A percentile compares a stretch with the other conserved stretches of the same genome.
Evolutionary conservation across 1,140 invertebrate genomes (phyloP).

Genomic region (Tetramorium simillimum): DNA sequence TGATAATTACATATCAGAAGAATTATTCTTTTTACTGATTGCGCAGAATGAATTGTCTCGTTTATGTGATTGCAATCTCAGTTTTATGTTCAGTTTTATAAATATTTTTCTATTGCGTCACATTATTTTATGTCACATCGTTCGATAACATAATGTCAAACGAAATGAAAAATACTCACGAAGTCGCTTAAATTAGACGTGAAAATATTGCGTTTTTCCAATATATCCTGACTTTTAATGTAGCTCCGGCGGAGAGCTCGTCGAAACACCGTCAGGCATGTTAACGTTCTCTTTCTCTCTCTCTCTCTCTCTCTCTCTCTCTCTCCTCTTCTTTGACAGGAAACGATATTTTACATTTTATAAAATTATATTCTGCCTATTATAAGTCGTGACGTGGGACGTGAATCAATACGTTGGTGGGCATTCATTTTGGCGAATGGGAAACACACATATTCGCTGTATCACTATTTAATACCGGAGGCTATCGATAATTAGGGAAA

Average conservation of each 20-base stretch:
- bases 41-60: not conserved
- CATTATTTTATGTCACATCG: not conserved
- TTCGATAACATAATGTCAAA: not conserved
- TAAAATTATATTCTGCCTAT: slow-evolving; percentile 9
- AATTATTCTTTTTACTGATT: not conserved
- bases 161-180: not conserved
- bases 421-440: not conserved
- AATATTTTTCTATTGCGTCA: not conserved
- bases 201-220: slow-evolving; percentile 8
- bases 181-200: not conserved
- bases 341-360: slow-evolving; percentile 10
- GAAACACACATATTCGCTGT: not conserved
- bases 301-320: too few relatives aligned
- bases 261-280: not conserved
- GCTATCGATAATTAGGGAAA: slow-evolving; percentile 21
- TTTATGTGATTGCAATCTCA: not conserved
- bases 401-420: slow-evolving; percentile 9
- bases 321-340: not conserved
- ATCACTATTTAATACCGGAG: slow-evolving; percentile 6
- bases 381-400: not conserved
- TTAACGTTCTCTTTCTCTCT: not conserved
- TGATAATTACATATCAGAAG: not conserved
- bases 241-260: not conserved
- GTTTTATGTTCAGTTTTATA: not conserved
- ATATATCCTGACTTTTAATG: slow-evolving; percentile 8